Evolutionary conservation across 2,888 invertebrate genomes (phyloP), one percentile per base, ranked within the genome.

Genomic region (Nasonia oneida): DNA sequence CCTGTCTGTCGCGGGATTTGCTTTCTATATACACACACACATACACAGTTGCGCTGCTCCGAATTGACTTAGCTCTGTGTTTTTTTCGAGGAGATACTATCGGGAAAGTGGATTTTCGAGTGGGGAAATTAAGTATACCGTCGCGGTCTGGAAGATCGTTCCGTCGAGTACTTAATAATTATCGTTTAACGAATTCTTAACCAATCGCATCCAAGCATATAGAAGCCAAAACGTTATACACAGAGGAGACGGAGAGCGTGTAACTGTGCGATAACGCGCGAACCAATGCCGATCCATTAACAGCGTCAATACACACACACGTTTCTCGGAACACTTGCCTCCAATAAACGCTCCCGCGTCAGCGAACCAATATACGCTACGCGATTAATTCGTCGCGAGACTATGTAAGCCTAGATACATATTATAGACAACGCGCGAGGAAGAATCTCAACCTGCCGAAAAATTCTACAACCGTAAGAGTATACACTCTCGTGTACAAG

Each of bases 381-480:
- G 70, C 75, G 75, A 84, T 84, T 80, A 80, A 80, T 57, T 67
- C 42, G 70, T 42, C 80, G 37, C 42, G 67, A 81, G 81, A 23
- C 1, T 29, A 42, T 12, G 64, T 12, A 74, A 0, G 23, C 33
- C 37, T 23, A n/a, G 29, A 29, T 29, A 1, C 29, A 29, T 29
- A 29, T 29, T 4, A 18, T 12, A 18, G 23, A 70, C 50, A 29
- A 67, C 29, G 29, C 29, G 29, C 29, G 29, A 23, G 53, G 39
- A 8, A 53, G 75, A 29, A 70, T 23, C 18, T 23, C 8, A 33
- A 61, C 57, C 57, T 61, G 57, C 23, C 57, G 15, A 61, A 61
- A 61, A 61, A 61, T 61, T 8, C n/a, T n/a, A 53, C 53, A 53
- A 53, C n/a, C n/a, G 12, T 29, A 37, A 5, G 8, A 33, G 29